These are phyloP conservation scores for Heliconius hermathena DNA, from an alignment of 1,140 invertebrate species.

Conservation along the genomic window DNA sequence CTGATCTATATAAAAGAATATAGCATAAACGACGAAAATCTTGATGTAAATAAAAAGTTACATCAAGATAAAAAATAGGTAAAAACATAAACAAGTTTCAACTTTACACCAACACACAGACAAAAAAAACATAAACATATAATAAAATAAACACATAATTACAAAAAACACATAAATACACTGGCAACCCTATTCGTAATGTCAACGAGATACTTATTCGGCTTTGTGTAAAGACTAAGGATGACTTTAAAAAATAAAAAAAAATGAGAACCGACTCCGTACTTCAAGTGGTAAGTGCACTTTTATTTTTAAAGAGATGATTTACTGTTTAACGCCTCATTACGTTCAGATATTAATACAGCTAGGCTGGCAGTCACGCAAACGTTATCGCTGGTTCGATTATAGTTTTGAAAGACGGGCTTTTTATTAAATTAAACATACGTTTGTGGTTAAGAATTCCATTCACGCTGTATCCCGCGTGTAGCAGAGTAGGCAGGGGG, in stretches of 20 bases:
- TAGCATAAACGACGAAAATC: too few species aligned
- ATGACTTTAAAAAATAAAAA: conserved; percentile 23
- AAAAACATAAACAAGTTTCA: background rate
- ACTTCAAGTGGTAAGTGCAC: conserved; percentile 19
- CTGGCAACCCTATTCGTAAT: conserved; percentile 23
- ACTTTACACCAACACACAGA: background rate
- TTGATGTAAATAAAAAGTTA: too few species aligned
- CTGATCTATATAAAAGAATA: too few species aligned
- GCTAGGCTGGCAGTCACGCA: conserved; percentile 15
- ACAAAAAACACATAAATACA: background rate
- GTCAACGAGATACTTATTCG: conserved; percentile 20
- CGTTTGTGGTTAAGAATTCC: background rate
- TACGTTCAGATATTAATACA: conserved; percentile 16
- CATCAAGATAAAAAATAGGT: too few species aligned
- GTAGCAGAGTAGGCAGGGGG: too few species aligned
- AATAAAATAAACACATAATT: conserved; percentile 16
- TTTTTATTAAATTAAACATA: conserved; percentile 2
- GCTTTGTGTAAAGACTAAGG: conserved; percentile 21
- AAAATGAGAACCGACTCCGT: conserved; percentile 13
- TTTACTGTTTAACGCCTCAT: conserved; percentile 32
- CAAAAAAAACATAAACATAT: background rate
- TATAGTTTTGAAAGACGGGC: background rate
- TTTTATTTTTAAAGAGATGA: conserved; percentile 26
- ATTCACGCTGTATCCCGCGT: too few species aligned
- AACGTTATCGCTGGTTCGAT: conserved; percentile 16